phyloP scores from a whole-genome alignment of 1,140 invertebrate genomes.

The Pachyrhynchus sulphureomaculatus region DNA sequence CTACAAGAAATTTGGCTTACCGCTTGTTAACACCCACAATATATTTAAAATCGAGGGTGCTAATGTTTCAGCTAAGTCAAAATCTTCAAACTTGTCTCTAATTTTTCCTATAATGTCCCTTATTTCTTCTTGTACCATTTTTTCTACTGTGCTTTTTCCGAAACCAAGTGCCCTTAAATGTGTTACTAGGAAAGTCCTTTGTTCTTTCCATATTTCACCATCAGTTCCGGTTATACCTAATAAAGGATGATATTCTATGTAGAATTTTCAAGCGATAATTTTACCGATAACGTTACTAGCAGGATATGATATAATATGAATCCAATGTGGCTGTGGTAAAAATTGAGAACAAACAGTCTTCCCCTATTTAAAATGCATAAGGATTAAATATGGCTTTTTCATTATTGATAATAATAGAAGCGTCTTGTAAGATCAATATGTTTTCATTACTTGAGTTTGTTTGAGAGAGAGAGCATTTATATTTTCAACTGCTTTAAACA shows the following conservation, averaged over 20 bases:
- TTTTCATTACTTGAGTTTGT: too few species aligned
- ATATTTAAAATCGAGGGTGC: slow-evolving; percentile 68
- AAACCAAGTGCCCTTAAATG: slow-evolving; percentile 64
- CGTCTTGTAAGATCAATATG: too few species aligned
- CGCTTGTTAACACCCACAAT: slow-evolving; percentile 71
- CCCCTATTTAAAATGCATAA: too few species aligned
- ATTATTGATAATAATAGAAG: too few species aligned
- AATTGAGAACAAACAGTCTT: too few species aligned
- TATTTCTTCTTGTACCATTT: slow-evolving; percentile 61
- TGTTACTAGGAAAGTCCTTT: slow-evolving; percentile 60
- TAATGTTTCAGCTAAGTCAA: slow-evolving; percentile 58
- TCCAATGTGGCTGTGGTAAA: too few species aligned
- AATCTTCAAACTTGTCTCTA: slow-evolving; percentile 39
- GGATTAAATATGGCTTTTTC: too few species aligned
- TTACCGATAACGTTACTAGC: too few species aligned
- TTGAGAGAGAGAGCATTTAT: too few species aligned
- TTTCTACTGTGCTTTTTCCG: slow-evolving; percentile 60
- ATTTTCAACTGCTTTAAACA: too few species aligned
- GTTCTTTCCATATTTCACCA: slow-evolving; percentile 60
- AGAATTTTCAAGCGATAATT: too few species aligned
- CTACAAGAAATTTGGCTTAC: slow-evolving; percentile 36
- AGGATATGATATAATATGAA: too few species aligned
- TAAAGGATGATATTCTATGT: slow-evolving; percentile 19
- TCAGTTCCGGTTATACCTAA: slow-evolving; percentile 67
- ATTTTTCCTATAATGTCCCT: slow-evolving; percentile 54